These are phyloP conservation scores for Xanthostigma xanthostigma DNA, from an alignment of 2,888 invertebrate species.

Conservation along the genomic window DNA sequence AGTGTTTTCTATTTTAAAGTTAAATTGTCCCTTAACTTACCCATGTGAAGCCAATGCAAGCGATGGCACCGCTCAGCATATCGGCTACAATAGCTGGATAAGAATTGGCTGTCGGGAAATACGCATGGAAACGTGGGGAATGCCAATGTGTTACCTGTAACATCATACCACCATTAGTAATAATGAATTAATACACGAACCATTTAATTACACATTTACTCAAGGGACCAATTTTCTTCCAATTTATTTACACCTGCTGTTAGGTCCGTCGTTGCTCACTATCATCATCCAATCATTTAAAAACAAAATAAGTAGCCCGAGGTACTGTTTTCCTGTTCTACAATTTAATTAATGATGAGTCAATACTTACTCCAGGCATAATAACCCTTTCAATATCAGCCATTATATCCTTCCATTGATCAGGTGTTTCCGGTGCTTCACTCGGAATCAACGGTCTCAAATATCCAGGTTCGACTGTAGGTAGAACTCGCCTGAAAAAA, in stretches of 20 bases:
- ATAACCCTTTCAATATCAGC: slow-evolving; percentile 85
- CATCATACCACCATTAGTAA: neutral
- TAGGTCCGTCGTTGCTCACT: too few species aligned
- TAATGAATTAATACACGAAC: too few species aligned
- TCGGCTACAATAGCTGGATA: slow-evolving; percentile 90
- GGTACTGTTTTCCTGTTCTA: neutral
- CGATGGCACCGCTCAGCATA: slow-evolving; percentile 87
- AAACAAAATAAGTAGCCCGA: too few species aligned
- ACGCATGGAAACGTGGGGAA: slow-evolving; percentile 89
- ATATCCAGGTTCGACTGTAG: slow-evolving; percentile 88
- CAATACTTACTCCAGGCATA: slow-evolving; percentile 75
- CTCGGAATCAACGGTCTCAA: slow-evolving; percentile 73
- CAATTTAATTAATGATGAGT: neutral
- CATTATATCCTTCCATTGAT: slow-evolving; percentile 85
- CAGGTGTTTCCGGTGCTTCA: slow-evolving; percentile 68
- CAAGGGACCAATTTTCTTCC: too few species aligned
- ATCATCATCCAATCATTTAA: too few species aligned
- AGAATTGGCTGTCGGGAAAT: slow-evolving; percentile 86
- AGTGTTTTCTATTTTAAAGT: too few species aligned
- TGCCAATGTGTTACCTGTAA: slow-evolving; percentile 82
- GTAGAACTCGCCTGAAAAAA: slow-evolving; percentile 60
- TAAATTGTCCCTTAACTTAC: slow-evolving; percentile 35
- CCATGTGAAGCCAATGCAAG: slow-evolving; percentile 94
- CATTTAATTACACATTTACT: too few species aligned
- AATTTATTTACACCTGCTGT: too few species aligned